phyloP scores from a whole-genome alignment of 1,140 invertebrate species.

The Drosophila asahinai region DNA sequence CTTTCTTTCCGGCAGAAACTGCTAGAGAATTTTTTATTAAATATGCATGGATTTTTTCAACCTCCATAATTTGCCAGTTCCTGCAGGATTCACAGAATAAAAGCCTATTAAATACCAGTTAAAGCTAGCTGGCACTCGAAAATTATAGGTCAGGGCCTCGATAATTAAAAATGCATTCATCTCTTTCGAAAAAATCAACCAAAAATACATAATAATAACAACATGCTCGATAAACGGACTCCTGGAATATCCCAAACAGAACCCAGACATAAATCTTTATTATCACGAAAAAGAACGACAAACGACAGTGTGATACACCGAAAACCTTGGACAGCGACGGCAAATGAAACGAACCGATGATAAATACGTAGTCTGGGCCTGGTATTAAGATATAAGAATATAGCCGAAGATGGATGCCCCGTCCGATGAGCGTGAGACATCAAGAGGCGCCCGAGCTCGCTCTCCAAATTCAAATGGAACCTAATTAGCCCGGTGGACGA shows the following conservation, averaged over 20 bases:
- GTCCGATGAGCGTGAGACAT: constrained; percentile 58
- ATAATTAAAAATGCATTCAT: constrained; percentile 78
- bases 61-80: constrained; percentile 15
- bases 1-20: constrained; percentile 16
- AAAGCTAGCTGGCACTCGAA: constrained; percentile 28
- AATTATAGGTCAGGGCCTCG: constrained; percentile 33
- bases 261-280: constrained; percentile 72
- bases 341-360: constrained; percentile 42
- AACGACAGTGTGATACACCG: constrained; percentile 63
- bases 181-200: constrained; percentile 22
- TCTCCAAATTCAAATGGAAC: constrained; percentile 34
- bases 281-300: constrained; percentile 60
- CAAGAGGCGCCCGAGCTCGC: constrained; percentile 37
- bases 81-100: constrained; percentile 8
- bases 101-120: constrained; percentile 1
- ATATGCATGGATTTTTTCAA: constrained; percentile 22
- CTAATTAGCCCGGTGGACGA: constrained; percentile 28
- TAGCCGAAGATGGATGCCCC: constrained; percentile 27
- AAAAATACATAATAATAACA: constrained; percentile 6
- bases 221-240: constrained; percentile 42
- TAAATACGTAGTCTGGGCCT: constrained; percentile 48
- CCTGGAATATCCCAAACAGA: constrained; percentile 27
- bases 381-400: constrained; percentile 72
- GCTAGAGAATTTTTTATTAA: constrained; percentile 21
- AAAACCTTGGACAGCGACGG: constrained; percentile 5